These are phyloP conservation scores for Orthonyx spaldingii DNA, from an alignment of 2,113 vertebrate genomes.

Conservation along the genomic window DNA sequence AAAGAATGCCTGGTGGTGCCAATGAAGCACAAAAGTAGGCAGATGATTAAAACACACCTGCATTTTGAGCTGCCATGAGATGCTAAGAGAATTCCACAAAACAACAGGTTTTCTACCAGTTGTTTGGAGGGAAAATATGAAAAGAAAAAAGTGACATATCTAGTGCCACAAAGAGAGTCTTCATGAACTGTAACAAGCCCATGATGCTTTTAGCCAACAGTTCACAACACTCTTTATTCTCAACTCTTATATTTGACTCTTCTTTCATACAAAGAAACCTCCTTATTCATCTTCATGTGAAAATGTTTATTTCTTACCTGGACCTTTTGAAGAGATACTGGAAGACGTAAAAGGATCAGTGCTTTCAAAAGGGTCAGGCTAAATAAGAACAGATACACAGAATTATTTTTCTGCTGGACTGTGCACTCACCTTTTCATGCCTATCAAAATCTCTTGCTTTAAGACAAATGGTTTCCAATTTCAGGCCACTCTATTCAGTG, in stretches of 20 bases:
- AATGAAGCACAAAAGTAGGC: not conserved
- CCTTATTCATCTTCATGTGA: not conserved
- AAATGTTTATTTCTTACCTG: constrained; percentile 77
- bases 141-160: not conserved
- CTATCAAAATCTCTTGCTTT: not conserved
- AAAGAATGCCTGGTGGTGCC: not conserved
- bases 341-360: constrained; percentile 86
- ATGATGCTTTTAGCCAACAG: not conserved
- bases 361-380: constrained; percentile 84
- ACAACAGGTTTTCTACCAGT: not conserved
- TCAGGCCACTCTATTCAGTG: not conserved
- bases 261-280: not conserved
- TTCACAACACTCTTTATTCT: not conserved
- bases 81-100: not conserved
- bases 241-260: not conserved
- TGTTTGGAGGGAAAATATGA: not conserved
- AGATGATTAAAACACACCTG: not conserved
- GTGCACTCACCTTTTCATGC: not conserved
- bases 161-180: not conserved
- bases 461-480: not conserved
- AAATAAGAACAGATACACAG: not conserved
- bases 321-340: constrained; percentile 83
- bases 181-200: not conserved
- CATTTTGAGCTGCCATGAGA: not conserved
- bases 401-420: not conserved